phyloP scores from a whole-genome alignment of 1,140 invertebrate genomes.

The Sweltsa coloradensis region DNA sequence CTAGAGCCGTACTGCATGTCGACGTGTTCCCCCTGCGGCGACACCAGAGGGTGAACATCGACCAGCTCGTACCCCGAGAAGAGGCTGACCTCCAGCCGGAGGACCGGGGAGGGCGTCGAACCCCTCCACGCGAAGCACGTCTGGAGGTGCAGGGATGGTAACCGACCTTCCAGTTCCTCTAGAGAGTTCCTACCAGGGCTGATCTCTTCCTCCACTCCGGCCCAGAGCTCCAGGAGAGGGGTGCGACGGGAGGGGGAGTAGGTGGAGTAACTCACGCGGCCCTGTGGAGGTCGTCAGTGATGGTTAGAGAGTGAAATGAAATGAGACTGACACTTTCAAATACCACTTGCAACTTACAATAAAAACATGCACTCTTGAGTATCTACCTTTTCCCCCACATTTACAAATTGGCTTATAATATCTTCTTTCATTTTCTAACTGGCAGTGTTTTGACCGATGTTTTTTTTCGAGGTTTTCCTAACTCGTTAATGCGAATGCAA shows the following conservation, averaged over 20 bases:
- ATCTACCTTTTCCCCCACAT: too few species aligned
- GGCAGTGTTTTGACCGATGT: too few species aligned
- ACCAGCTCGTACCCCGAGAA: constrained; percentile 48
- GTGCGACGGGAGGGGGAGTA: constrained; percentile 39
- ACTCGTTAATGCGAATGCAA: too few species aligned
- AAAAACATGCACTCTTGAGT: too few species aligned
- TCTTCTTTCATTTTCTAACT: too few species aligned
- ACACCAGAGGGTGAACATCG: constrained; percentile 33
- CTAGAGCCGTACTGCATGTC: constrained; percentile 41
- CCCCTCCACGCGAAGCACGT: constrained; percentile 49
- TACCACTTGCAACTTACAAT: constrained; percentile 33
- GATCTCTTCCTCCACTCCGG: constrained; percentile 43
- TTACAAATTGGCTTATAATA: too few species aligned
- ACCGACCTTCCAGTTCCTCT: constrained; percentile 45
- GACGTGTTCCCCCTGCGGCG: constrained; percentile 34
- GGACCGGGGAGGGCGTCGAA: constrained; percentile 38
- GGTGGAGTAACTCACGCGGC: constrained; percentile 37
- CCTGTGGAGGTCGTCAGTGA: too few species aligned
- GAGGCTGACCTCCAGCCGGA: constrained; percentile 41
- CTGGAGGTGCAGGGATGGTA: constrained; percentile 41
- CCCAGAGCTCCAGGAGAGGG: constrained; percentile 38
- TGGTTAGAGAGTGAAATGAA: too few species aligned
- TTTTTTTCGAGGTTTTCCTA: too few species aligned
- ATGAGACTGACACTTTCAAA: too few species aligned
- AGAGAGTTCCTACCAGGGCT: constrained; percentile 40